Percentiles rank a stretch among this genome's conserved stretches.
Evolutionary conservation across 2,888 invertebrate species (phyloP).

Genomic region (Apodemia hepburni): DNA sequence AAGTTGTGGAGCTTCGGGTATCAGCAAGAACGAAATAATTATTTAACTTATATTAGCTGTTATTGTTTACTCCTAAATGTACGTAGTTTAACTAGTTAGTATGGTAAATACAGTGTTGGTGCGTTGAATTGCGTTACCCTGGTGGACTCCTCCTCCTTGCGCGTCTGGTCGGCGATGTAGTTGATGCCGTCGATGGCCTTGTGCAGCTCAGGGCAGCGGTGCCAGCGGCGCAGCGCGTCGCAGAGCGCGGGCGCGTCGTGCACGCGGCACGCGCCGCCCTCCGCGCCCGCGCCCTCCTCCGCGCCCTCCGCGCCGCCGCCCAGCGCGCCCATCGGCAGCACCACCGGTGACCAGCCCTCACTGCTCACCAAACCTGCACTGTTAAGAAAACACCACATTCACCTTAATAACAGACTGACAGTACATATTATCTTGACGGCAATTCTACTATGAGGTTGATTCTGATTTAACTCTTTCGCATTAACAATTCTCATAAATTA

Average conservation of each 20-base stretch:
- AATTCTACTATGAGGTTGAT: too few relatives aligned
- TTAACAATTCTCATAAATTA: too few relatives aligned
- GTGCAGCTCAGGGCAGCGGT: conserved; percentile 94
- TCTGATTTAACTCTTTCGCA: too few relatives aligned
- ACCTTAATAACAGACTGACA: background rate
- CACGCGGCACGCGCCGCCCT: conserved; percentile 74
- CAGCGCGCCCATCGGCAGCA: conserved; percentile 32
- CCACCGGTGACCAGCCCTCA: conserved; percentile 35
- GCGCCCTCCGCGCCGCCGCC: conserved; percentile 26
- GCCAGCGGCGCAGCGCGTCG: conserved; percentile 87
- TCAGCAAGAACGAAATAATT: too few relatives aligned
- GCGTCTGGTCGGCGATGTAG: conserved; percentile 95
- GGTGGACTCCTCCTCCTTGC: conserved; percentile 94
- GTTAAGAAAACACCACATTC: conserved; percentile 21
- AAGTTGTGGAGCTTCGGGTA: too few relatives aligned
- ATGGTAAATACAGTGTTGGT: too few relatives aligned
- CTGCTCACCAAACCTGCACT: conserved; percentile 51
- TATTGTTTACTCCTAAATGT: too few relatives aligned
- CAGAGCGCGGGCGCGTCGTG: conserved; percentile 79
- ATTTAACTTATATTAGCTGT: too few relatives aligned
- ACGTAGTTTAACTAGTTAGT: too few relatives aligned
- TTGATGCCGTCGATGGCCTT: conserved; percentile 96
- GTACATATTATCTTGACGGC: too few relatives aligned
- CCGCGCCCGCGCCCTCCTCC: conserved; percentile 26
- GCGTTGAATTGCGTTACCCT: conserved; percentile 77